phyloP scores from a whole-genome alignment of 2,888 invertebrate species.

The Phragmatobia fuliginosa region DNA sequence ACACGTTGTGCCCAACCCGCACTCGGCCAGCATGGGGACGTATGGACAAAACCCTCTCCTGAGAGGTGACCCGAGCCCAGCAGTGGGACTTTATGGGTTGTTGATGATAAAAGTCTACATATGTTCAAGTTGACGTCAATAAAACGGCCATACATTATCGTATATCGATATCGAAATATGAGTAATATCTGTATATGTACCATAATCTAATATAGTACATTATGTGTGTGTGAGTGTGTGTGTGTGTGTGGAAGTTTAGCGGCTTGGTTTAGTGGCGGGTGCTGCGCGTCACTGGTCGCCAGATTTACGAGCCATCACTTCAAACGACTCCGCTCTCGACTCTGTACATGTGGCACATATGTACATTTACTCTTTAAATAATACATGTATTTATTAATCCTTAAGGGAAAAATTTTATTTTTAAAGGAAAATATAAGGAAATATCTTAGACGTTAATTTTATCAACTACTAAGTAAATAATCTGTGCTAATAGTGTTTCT shows the following conservation, averaged over 20 bases:
- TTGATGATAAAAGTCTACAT: too few relatives aligned
- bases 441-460: not conserved
- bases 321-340: slow-evolving; percentile 37
- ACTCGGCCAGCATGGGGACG: too few relatives aligned
- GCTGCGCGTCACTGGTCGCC: slow-evolving; percentile 37
- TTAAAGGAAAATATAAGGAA: not conserved
- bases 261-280: slow-evolving; percentile 15
- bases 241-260: not conserved
- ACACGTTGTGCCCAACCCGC: too few relatives aligned
- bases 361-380: not conserved
- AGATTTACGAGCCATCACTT: slow-evolving; percentile 56
- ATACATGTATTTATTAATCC: not conserved
- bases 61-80: too few relatives aligned
- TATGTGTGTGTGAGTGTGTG: not conserved
- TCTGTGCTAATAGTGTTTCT: not conserved
- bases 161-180: too few relatives aligned
- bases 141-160: too few relatives aligned
- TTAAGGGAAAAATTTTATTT: not conserved
- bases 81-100: too few relatives aligned
- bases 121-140: too few relatives aligned
- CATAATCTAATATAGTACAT: not conserved
- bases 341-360: slow-evolving; percentile 2
- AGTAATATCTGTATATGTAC: not conserved
- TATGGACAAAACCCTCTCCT: too few relatives aligned
- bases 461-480: too few relatives aligned